Base-by-base conservation (phyloP, 2,113 vertebrate species). In the Onychorhynchus coronatus region DNA sequence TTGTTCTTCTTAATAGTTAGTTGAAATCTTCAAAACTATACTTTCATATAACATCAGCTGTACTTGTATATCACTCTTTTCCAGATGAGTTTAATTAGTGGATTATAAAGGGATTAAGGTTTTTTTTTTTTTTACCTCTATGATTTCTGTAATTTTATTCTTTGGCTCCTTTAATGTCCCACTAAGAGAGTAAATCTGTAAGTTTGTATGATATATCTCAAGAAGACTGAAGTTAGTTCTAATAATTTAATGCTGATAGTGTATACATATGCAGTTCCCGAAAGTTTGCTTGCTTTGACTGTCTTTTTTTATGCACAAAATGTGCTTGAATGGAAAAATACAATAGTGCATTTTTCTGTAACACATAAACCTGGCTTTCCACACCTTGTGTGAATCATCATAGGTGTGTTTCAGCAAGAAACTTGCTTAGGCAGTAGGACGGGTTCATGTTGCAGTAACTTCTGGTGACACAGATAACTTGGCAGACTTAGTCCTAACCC, bases 391-490 rank as follows among this genome's bases (percentile, higher is more conserved):
- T 96, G 94, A 97, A 95, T 97, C 93, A 89, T n/a, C 7, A 3
- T 95, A 79, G 91, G 96, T 95, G 92, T 88, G 95, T 95, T 88
- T 94, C 81, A 25, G 85, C 81, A 85, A 81, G 79, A 90, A 88
- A 95, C 91, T 93, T 93, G 95, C 91, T 95, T 12, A 92, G 97
- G 98, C 96, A 62, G 97, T 97, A 96, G 95, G 96, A 97, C 97
- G 75, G 89, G 97, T 96, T 98, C 49, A 6, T 86, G 85, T 94
- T 94, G 90, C 90, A 95, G 53, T 96, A 96, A 97, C 93, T 97
- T 95, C 79, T 96, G 87, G 90, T 88, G 93, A 95, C 91, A 97
- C 66, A 85, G 53, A 84, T 78, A 84, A 80, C 59, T 95, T 89
- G 89, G 88, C 83, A 86, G 83, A 52, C 85, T 50, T 46, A 62